A percentile compares a stretch with the other conserved stretches of the same genome.
Conservation (phyloP, 2,888 invertebrate genomes). For the Drosophila monieri region DNA sequence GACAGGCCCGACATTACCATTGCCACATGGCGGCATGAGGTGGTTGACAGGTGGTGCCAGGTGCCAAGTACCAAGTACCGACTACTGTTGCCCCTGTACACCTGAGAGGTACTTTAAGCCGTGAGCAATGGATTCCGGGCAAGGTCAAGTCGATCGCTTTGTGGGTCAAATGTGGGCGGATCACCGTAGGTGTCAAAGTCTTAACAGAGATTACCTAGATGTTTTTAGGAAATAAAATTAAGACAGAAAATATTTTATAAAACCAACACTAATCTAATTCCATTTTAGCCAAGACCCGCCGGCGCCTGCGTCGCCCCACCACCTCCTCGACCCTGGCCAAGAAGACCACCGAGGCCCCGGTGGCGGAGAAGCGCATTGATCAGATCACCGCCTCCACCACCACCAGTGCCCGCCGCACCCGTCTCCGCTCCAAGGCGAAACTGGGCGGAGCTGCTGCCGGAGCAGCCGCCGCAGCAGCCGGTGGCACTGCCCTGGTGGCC, state of each 20-base stretch:
- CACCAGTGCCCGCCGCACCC: slow-evolving; percentile 86
- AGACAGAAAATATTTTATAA: neutral
- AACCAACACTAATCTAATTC: neutral
- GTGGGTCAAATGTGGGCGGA: slow-evolving; percentile 26
- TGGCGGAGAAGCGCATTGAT: slow-evolving; percentile 85
- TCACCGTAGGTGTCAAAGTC: neutral
- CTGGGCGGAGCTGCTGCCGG: slow-evolving; percentile 82
- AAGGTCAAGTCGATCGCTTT: slow-evolving; percentile 39
- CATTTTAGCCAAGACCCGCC: slow-evolving; percentile 80
- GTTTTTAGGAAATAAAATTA: neutral
- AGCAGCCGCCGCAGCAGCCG: slow-evolving; percentile 85
- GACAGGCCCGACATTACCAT: slow-evolving; percentile 33
- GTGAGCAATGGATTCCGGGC: slow-evolving; percentile 24
- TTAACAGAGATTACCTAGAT: too few species aligned
- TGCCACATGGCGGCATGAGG: slow-evolving; percentile 35
- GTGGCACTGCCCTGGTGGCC: slow-evolving; percentile 86
- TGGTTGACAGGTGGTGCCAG: slow-evolving; percentile 26
- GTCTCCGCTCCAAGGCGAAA: slow-evolving; percentile 85
- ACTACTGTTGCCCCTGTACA: neutral
- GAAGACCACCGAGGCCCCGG: slow-evolving; percentile 69
- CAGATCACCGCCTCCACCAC: slow-evolving; percentile 86
- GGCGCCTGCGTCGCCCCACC: slow-evolving; percentile 81
- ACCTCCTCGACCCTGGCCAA: slow-evolving; percentile 85
- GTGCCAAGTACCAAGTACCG: slow-evolving; percentile 31
- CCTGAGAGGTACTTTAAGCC: slow-evolving; percentile 4